These are phyloP conservation scores for Rhinella marina DNA, from an alignment of 2,797 vertebrate species.

Conservation along the genomic window DNA sequence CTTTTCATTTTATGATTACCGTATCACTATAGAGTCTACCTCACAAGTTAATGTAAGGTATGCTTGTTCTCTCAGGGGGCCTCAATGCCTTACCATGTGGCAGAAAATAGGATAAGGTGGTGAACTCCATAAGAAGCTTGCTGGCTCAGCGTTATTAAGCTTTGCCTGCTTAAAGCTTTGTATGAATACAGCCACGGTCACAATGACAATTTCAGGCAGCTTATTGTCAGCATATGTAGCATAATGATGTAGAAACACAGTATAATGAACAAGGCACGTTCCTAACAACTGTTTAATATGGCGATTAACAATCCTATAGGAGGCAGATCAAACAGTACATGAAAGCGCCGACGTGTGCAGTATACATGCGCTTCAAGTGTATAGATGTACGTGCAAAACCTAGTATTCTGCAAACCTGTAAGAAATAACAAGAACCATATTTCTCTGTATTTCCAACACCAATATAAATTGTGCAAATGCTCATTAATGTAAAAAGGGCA, in stretches of 20 bases:
- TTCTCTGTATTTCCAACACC: not conserved
- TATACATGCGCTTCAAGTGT: not conserved
- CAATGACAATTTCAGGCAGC: not conserved
- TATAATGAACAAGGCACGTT: too few species aligned
- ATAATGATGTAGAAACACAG: not conserved
- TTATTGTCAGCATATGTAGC: not conserved
- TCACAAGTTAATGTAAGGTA: conserved; percentile 17
- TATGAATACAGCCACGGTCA: not conserved
- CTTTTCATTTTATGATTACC: not conserved
- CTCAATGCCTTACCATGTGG: conserved; percentile 2
- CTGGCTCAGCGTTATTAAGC: conserved; percentile 4
- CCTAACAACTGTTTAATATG: not conserved
- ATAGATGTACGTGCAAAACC: not conserved
- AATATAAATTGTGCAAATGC: not conserved
- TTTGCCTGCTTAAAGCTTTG: not conserved
- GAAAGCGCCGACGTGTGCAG: too few species aligned
- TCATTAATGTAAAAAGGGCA: not conserved
- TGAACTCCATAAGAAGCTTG: not conserved
- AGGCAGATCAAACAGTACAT: not conserved
- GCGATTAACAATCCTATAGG: not conserved
- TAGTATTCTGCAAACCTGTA: not conserved
- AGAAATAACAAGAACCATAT: not conserved
- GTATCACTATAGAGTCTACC: not conserved
- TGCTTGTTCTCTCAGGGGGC: not conserved
- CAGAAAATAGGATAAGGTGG: conserved; percentile 14